phyloP scores from a whole-genome alignment of 2,797 vertebrate genomes.

The Limnodromus scolopaceus region DNA sequence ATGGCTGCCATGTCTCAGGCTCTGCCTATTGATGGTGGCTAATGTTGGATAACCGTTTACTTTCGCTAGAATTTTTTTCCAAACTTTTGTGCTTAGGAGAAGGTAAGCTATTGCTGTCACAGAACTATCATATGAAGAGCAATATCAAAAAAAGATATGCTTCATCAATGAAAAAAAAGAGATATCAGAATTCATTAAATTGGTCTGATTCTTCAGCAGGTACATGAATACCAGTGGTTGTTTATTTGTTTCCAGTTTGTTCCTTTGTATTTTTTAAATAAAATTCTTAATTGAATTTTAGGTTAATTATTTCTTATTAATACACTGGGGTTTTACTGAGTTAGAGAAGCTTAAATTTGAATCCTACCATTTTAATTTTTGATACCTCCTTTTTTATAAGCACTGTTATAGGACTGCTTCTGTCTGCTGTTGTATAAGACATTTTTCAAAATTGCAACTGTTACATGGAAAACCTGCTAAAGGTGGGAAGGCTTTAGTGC shows the following conservation, averaged over 20 bases:
- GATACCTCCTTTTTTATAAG: background rate
- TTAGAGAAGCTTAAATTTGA: background rate
- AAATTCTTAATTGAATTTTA: background rate
- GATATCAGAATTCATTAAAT: background rate
- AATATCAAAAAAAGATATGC: fast-evolving
- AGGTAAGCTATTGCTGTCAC: background rate
- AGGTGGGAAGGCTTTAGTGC: background rate
- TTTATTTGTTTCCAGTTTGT: background rate
- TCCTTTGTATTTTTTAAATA: background rate
- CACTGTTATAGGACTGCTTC: background rate
- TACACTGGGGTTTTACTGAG: background rate
- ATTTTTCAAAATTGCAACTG: background rate
- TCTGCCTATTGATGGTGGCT: background rate
- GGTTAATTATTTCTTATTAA: background rate
- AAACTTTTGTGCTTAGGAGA: background rate
- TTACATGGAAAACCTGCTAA: background rate
- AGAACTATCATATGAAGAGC: background rate
- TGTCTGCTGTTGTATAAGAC: background rate
- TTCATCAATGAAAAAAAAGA: background rate
- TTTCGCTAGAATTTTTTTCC: background rate
- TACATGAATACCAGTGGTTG: fast-evolving
- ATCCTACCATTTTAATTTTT: background rate
- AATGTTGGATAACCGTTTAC: background rate
- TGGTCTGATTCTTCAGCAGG: background rate
- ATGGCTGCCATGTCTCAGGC: background rate